Conservation (phyloP, 35 echinoderm and acorn worm species). For the Apostichopus californicus region DNA sequence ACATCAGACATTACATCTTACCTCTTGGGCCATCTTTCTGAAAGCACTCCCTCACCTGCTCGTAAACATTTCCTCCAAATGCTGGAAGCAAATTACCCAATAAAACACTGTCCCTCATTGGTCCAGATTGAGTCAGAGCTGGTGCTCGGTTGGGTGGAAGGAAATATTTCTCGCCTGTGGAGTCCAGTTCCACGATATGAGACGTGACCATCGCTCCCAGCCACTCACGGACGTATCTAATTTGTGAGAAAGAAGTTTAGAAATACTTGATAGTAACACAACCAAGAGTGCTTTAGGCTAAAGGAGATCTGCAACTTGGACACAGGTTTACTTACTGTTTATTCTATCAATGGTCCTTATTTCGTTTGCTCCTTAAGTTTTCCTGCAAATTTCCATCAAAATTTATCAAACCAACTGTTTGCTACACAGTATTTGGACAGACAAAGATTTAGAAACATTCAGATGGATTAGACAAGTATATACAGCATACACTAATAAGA, state of each 20-base stretch:
- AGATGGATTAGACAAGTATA: too few relatives aligned
- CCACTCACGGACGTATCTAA: background rate
- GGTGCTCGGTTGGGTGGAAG: conserved; percentile 23
- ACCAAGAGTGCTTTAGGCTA: background rate
- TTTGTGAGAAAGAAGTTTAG: background rate
- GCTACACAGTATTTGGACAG: too few relatives aligned
- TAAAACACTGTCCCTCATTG: background rate
- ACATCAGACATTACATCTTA: background rate
- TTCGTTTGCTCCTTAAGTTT: too few relatives aligned
- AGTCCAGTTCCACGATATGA: conserved; percentile 44
- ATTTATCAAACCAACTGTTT: too few relatives aligned
- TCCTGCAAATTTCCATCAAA: too few relatives aligned
- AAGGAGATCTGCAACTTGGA: too few relatives aligned
- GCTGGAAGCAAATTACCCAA: background rate
- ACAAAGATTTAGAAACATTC: too few relatives aligned
- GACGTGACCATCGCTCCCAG: background rate
- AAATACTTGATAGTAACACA: background rate
- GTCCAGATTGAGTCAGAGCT: background rate
- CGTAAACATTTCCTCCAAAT: background rate
- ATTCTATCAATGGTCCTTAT: background rate
- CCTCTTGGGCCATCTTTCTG: conserved; percentile 35
- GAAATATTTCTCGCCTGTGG: conserved; percentile 50
- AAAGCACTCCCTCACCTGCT: conserved; percentile 14
- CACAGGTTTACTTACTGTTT: background rate
- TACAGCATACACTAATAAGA: background rate